Base-by-base conservation (phyloP, 1,140 invertebrate genomes). In the Globodera rostochiensis region DNA sequence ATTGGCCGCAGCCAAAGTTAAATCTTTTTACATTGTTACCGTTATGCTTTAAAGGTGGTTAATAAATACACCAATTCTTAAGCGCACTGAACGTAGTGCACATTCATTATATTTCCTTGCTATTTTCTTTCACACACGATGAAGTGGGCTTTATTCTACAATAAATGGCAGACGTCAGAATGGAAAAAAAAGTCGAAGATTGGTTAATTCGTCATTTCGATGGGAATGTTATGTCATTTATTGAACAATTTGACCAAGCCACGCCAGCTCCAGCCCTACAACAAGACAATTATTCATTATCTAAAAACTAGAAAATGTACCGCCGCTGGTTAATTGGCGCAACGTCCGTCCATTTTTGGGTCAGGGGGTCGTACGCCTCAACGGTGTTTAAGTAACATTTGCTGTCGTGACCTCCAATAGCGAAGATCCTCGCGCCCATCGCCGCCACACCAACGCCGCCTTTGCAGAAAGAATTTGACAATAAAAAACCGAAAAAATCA, bases 161-260 rank as follows among this genome's bases (percentile, higher is more conserved):
- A 64, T 64, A 64, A n/a, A 64, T 15, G 6, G 11, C 25, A 64
- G 5, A 6, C 57, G 6, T 3, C 13, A 6, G 6, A 3, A 15
- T 64, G 11, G 1, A 64, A 64, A 13, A 64, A 64, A 1, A 6
- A 7, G 0, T 11, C 8, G 19, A n/a, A 15, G 15, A 64, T 64
- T n/a, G 19, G 19, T n/a, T 4, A 64, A 64, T 36, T 1, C 36
- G 60, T 45, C 25, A 36, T 21, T 47, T 71, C 11, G 6, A 9
- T 36, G 21, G 70, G 47, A 78, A 46, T 3, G 77, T 21, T 47
- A 78, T 49, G n/a, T 78, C 77, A 36, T 78, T 78, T 50, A 78
- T 69, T 1, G 46, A 49, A 25, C 92, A 94, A 95, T 90, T 95
- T 96, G 84, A 81, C 83, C 83, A 86, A 11, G 85, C 82, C 3